A percentile compares a stretch with the other conserved stretches of the same genome.
phyloP scores from a whole-genome alignment of 2,797 vertebrate species.

The Furcifer pardalis region DNA sequence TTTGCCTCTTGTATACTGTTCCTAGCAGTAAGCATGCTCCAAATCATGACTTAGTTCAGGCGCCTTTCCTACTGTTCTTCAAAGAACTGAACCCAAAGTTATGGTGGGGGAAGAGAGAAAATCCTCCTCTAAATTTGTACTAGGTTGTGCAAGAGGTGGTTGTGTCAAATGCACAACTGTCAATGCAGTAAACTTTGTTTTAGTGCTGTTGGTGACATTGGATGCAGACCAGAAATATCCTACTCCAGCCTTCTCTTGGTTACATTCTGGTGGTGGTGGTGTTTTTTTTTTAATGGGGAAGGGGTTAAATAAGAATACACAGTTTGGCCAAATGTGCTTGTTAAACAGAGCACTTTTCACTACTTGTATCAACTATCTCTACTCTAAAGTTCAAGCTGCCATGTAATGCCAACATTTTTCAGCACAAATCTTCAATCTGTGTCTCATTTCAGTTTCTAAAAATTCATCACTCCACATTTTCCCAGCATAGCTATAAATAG shows the following conservation, averaged over 20 bases:
- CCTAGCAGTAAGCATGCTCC: background rate
- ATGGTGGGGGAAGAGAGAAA: no score
- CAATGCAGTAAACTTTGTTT: no score
- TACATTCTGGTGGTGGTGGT: background rate
- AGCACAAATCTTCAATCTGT: constrained; percentile 59
- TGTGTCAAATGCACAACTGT: no score
- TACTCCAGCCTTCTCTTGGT: background rate
- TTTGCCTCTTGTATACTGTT: background rate
- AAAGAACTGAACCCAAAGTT: background rate
- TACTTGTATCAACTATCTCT: constrained; percentile 20
- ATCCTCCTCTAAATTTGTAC: no score
- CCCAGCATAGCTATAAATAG: constrained; percentile 73
- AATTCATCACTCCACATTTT: constrained; percentile 64
- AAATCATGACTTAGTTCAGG: background rate
- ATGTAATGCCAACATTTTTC: constrained; percentile 61
- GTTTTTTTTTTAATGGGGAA: background rate
- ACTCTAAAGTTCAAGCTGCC: constrained; percentile 25
- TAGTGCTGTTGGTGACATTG: no score
- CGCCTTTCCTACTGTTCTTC: background rate
- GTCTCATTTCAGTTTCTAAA: constrained; percentile 67
- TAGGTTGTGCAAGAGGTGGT: no score
- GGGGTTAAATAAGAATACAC: background rate
- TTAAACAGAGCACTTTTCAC: background rate
- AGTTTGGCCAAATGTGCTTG: constrained; percentile 22
- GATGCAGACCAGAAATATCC: no score